A percentile compares a stretch with the other conserved stretches of the same genome.
Evolutionary conservation across 2,113 vertebrate genomes (phyloP).

Genomic region (Ptychochromis oligacanthus): DNA sequence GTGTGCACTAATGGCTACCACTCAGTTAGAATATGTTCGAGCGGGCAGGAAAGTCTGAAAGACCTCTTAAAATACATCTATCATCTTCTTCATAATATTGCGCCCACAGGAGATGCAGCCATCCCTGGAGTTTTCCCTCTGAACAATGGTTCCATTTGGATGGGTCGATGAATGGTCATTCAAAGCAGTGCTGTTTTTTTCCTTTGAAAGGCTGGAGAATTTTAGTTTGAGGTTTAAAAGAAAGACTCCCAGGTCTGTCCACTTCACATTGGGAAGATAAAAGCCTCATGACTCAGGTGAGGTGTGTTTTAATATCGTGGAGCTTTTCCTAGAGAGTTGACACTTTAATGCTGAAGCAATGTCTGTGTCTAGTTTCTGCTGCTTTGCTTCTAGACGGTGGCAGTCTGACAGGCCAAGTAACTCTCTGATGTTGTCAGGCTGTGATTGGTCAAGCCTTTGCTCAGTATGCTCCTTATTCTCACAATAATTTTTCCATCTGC

Average conservation of each 20-base stretch:
- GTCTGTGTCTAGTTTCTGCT: conserved; percentile 10
- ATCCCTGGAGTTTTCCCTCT: conserved; percentile 14
- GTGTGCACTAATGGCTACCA: conserved; percentile 50
- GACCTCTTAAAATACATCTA: conserved; percentile 40
- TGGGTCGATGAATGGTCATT: conserved; percentile 46
- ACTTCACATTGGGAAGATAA: conserved; percentile 33
- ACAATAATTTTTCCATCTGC: conserved; percentile 20
- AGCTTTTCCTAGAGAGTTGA: conserved; percentile 18
- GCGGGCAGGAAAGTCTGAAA: conserved; percentile 40
- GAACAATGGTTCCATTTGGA: conserved; percentile 61
- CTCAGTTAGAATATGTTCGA: conserved; percentile 49
- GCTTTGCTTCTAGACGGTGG: background rate
- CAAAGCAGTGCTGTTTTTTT: background rate
- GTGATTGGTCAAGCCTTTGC: conserved; percentile 31
- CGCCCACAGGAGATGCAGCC: conserved; percentile 18
- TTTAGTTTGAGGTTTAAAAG: background rate
- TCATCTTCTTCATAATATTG: conserved; percentile 42
- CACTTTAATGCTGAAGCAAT: conserved; percentile 25
- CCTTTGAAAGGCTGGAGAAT: conserved; percentile 3
- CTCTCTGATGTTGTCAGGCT: conserved; percentile 28
- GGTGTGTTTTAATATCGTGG: conserved; percentile 8
- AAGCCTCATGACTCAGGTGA: conserved; percentile 34
- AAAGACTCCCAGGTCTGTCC: background rate
- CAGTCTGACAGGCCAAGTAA: conserved; percentile 11
- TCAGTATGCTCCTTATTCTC: conserved; percentile 31